These are phyloP conservation scores for Psettodes erumei DNA, from an alignment of 2,113 vertebrate genomes.

Conservation along the genomic window DNA sequence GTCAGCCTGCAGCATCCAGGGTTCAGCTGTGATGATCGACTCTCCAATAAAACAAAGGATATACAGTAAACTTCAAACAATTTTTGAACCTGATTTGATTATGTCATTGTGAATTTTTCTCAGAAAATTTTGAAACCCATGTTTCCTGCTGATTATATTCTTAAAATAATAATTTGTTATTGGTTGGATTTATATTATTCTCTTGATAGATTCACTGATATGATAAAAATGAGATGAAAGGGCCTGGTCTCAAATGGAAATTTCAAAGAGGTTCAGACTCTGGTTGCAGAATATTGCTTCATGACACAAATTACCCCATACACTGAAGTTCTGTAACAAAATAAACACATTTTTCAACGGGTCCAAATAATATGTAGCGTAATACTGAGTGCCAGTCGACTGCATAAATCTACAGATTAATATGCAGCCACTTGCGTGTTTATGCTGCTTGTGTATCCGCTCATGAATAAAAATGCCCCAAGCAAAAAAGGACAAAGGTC, in stretches of 20 bases:
- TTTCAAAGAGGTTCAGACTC: not conserved
- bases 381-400: not conserved
- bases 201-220: not conserved
- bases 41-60: not conserved
- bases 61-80: not conserved
- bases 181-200: not conserved
- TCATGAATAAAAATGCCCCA: slow-evolving; percentile 40
- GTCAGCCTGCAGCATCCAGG: not conserved
- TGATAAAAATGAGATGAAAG: not conserved
- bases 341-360: not conserved
- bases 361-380: not conserved
- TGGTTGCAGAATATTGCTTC: not conserved
- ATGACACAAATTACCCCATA: not conserved
- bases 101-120: too few species aligned
- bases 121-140: too few species aligned
- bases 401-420: slow-evolving; percentile 5
- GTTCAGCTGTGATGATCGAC: too few species aligned
- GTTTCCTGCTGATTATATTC: not conserved
- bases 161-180: not conserved
- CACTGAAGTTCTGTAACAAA: not conserved
- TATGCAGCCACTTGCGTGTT: slow-evolving; percentile 17
- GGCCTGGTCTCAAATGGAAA: not conserved
- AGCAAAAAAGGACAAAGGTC: slow-evolving; percentile 25
- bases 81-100: too few species aligned
- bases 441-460: slow-evolving; percentile 10